Conservation (phyloP, 2,888 invertebrate genomes). For the Eudemis profundana region DNA sequence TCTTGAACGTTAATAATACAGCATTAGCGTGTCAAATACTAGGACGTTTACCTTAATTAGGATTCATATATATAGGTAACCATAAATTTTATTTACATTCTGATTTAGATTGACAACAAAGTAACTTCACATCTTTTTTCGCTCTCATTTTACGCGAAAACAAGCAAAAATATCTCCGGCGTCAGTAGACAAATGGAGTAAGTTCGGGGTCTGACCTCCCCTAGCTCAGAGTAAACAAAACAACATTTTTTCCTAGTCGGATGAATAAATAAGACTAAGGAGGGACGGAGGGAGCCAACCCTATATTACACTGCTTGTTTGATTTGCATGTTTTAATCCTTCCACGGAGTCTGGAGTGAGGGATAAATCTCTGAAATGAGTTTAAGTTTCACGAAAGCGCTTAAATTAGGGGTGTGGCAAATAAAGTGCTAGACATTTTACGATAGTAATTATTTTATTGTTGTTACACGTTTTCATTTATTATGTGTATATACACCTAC, state of each 20-base stretch:
- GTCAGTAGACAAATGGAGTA: conserved; percentile 68
- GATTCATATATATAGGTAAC: too few relatives aligned
- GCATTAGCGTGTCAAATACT: too few relatives aligned
- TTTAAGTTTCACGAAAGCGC: conserved; percentile 17
- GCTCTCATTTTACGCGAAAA: conserved; percentile 50
- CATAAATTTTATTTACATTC: too few relatives aligned
- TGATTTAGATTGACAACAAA: not conserved
- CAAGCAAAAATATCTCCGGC: conserved; percentile 70
- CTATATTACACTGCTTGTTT: conserved; percentile 75
- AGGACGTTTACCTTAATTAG: too few relatives aligned
- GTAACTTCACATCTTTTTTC: not conserved
- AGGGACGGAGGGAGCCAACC: conserved; percentile 76
- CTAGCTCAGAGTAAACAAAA: conserved; percentile 76
- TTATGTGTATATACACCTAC: too few relatives aligned
- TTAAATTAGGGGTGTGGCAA: conserved; percentile 22
- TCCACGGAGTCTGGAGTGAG: conserved; percentile 65
- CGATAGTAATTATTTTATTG: conserved; percentile 4
- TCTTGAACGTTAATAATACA: too few relatives aligned
- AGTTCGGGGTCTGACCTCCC: conserved; percentile 66
- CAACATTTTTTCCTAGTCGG: conserved; percentile 79
- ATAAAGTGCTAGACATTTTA: conserved; percentile 3
- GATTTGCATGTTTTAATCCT: conserved; percentile 85
- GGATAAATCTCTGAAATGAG: conserved; percentile 22
- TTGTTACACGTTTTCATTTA: not conserved
- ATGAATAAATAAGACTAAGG: conserved; percentile 83